phyloP scores from a whole-genome alignment of 1,140 invertebrate species.

The Macrobrachium rosenbergii region DNA sequence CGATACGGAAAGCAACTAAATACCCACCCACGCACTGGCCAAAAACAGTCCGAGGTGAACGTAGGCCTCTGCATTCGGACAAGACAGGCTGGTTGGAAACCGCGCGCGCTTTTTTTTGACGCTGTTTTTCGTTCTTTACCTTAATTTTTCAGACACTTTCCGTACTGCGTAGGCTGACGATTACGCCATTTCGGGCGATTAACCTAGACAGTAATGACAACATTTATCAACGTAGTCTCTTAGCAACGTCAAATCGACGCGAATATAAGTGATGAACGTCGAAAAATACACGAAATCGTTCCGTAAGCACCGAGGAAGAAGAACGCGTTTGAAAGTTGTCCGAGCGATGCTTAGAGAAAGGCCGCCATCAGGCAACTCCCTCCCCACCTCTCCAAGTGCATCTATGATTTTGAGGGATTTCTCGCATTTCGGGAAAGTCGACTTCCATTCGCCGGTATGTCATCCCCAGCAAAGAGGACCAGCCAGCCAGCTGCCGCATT shows the following conservation, averaged over 20 bases:
- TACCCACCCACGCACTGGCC: conserved; percentile 41
- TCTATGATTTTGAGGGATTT: conserved; percentile 21
- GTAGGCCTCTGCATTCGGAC: conserved; percentile 17
- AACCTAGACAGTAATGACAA: neutral
- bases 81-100: no score
- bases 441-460: conserved; percentile 2
- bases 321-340: no score
- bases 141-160: neutral
- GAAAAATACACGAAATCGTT: neutral
- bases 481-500: neutral
- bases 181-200: no score
- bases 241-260: neutral
- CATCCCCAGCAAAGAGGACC: neutral
- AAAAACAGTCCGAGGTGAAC: conserved; percentile 10
- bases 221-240: neutral
- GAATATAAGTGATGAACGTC: neutral
- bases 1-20: conserved; percentile 41
- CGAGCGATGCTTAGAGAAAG: no score
- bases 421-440: neutral
- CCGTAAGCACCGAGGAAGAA: neutral
- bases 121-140: neutral
- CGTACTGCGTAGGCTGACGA: no score
- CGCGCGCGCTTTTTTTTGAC: neutral
- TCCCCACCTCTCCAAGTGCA: neutral
- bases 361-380: no score